Percentiles rank a stretch among this genome's conserved stretches.
phyloP scores from a whole-genome alignment of 2,888 invertebrate species.

The Drosophila peninsularis region DNA sequence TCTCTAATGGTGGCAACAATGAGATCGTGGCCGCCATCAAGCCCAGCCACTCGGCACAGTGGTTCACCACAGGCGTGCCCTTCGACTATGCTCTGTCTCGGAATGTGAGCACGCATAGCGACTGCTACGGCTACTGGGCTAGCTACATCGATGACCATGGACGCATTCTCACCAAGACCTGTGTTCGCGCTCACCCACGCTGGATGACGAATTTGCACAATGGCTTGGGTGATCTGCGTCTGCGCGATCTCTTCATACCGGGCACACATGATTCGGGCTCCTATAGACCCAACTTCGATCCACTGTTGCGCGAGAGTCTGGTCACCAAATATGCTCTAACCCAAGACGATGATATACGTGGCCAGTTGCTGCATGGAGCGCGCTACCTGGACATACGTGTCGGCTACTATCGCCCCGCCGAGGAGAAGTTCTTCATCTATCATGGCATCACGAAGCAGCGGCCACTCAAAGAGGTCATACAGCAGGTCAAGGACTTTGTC shows the following conservation, averaged over 20 bases:
- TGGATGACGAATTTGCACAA: slow-evolving; percentile 87
- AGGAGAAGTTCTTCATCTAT: slow-evolving; percentile 86
- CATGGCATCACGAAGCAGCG: slow-evolving; percentile 86
- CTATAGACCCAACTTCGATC: slow-evolving; percentile 84
- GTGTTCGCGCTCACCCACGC: slow-evolving; percentile 86
- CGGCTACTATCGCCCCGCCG: slow-evolving; percentile 85
- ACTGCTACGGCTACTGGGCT: slow-evolving; percentile 84
- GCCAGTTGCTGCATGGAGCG: slow-evolving; percentile 87
- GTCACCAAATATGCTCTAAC: slow-evolving; percentile 86
- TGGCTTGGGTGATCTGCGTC: slow-evolving; percentile 84
- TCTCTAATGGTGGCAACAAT: slow-evolving; percentile 75
- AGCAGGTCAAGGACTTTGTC: slow-evolving; percentile 86
- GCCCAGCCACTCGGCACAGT: slow-evolving; percentile 74
- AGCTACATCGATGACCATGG: slow-evolving; percentile 82
- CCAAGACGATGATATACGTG: slow-evolving; percentile 86
- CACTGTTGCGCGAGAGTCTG: slow-evolving; percentile 82
- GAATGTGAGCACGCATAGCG: slow-evolving; percentile 75
- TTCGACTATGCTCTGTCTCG: slow-evolving; percentile 80
- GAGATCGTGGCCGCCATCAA: slow-evolving; percentile 77
- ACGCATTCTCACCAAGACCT: slow-evolving; percentile 83
- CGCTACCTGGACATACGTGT: slow-evolving; percentile 87
- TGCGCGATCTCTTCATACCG: slow-evolving; percentile 88
- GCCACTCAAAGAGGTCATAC: slow-evolving; percentile 85
- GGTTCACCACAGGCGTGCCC: slow-evolving; percentile 83
- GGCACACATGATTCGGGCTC: slow-evolving; percentile 90